A percentile compares a stretch with the other conserved stretches of the same genome.
Evolutionary conservation across 2,888 invertebrate species (phyloP).

Genomic region (Idaea straminata): DNA sequence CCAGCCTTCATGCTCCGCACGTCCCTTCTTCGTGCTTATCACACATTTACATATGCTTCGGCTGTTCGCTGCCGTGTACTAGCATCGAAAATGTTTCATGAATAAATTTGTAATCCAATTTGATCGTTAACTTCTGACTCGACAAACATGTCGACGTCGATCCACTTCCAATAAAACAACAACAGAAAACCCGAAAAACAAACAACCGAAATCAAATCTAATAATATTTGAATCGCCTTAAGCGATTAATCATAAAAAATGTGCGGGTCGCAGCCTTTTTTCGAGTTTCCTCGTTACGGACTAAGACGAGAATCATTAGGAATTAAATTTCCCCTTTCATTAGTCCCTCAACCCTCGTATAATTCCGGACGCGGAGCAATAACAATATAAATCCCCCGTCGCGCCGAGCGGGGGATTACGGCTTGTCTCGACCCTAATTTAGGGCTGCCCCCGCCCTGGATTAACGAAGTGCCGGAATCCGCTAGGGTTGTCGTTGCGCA

Average conservation of each 20-base stretch:
- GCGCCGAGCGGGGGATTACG: constrained; percentile 80
- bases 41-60: constrained; percentile 76
- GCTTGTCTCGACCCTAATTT: constrained; percentile 81
- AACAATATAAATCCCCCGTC: constrained; percentile 81
- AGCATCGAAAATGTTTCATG: constrained; percentile 77
- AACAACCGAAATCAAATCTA: constrained; percentile 58
- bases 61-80: constrained; percentile 64
- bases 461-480: constrained; percentile 80
- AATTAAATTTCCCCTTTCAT: constrained; percentile 81
- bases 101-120: constrained; percentile 78
- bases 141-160: constrained; percentile 53
- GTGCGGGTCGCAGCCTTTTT: constrained; percentile 74
- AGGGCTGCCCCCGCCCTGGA: constrained; percentile 80
- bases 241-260: constrained; percentile 75
- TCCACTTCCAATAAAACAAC: constrained; percentile 53
- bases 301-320: constrained; percentile 81
- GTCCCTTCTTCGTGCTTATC: constrained; percentile 67
- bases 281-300: constrained; percentile 79
- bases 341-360: constrained; percentile 81
- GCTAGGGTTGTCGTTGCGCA: constrained; percentile 79
- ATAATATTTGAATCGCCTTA: constrained; percentile 62
- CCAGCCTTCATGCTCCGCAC: constrained; percentile 50
- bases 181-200: constrained; percentile 48
- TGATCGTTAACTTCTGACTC: constrained; percentile 67
- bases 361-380: constrained; percentile 80